These are phyloP conservation scores for Chamaetylas fuelleborni DNA, from an alignment of 2,113 vertebrate species.

Conservation along the genomic window DNA sequence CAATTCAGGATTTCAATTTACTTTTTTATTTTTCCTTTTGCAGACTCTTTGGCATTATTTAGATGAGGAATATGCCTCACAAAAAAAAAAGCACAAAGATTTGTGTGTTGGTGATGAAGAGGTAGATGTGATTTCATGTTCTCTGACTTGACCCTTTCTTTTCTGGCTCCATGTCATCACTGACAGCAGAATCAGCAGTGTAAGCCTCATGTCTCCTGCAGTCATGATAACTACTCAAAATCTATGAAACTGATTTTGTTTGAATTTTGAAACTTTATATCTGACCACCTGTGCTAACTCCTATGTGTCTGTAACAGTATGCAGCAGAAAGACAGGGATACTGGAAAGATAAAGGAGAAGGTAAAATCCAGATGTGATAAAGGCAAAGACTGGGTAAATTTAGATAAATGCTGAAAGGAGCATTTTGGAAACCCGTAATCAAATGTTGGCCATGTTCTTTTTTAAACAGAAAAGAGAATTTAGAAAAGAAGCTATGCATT, in stretches of 20 bases:
- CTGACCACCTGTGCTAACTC: background rate
- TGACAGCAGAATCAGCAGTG: background rate
- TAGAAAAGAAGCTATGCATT: background rate
- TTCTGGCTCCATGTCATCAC: background rate
- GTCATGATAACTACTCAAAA: background rate
- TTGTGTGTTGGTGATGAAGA: background rate
- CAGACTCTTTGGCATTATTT: background rate
- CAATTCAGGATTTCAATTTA: background rate
- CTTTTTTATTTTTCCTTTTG: background rate
- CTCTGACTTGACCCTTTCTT: background rate
- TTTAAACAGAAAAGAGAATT: background rate
- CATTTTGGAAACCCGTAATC: background rate
- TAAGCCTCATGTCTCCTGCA: background rate
- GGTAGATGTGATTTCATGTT: background rate
- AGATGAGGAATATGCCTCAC: background rate
- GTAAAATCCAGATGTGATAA: background rate
- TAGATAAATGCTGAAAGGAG: background rate
- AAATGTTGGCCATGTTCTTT: background rate
- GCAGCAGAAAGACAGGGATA: background rate
- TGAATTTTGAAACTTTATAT: background rate
- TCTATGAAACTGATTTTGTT: background rate
- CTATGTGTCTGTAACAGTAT: background rate
- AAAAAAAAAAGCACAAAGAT: background rate
- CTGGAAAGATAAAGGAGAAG: background rate
- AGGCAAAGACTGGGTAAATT: background rate